Evolutionary conservation across 2,888 invertebrate species (phyloP).

Genomic region (Netelia virgata): DNA sequence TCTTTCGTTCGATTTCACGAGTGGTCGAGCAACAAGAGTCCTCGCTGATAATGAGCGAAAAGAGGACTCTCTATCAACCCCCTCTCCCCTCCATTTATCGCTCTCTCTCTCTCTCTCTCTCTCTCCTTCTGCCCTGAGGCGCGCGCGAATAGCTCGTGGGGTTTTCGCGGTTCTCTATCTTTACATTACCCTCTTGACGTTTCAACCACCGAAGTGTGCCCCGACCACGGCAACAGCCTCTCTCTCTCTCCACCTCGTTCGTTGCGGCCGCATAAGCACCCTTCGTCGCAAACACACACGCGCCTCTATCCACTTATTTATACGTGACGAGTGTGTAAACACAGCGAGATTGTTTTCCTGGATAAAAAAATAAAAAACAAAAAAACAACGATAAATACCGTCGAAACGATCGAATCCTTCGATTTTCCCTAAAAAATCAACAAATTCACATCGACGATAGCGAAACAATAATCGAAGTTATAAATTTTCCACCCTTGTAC

Average conservation of each 20-base stretch:
- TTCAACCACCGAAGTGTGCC: slow-evolving; percentile 27
- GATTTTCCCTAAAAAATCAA: too few species aligned
- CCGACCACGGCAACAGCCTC: slow-evolving; percentile 50
- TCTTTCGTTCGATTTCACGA: slow-evolving; percentile 43
- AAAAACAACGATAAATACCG: too few species aligned
- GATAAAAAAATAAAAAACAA: too few species aligned
- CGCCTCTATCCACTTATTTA: background rate
- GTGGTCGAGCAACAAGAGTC: slow-evolving; percentile 28
- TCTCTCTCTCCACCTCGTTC: background rate
- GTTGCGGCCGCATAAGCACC: background rate
- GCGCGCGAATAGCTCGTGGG: slow-evolving; percentile 33
- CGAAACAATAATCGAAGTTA: too few species aligned
- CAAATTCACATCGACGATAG: too few species aligned
- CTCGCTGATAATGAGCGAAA: slow-evolving; percentile 20
- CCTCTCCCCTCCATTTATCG: too few species aligned
- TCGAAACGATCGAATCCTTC: too few species aligned
- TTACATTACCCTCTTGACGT: slow-evolving; percentile 25
- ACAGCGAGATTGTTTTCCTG: too few species aligned
- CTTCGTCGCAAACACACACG: background rate
- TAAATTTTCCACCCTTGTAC: too few species aligned
- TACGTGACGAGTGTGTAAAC: background rate
- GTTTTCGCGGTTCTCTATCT: slow-evolving; percentile 30
- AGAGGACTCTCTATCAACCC: background rate
- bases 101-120: slow-evolving; percentile 1
- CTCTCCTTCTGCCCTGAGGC: slow-evolving; percentile 1